Percentiles rank a stretch among this genome's conserved stretches.
Conservation (phyloP, 2,797 vertebrate species). For the Arremon aurantiirostris region DNA sequence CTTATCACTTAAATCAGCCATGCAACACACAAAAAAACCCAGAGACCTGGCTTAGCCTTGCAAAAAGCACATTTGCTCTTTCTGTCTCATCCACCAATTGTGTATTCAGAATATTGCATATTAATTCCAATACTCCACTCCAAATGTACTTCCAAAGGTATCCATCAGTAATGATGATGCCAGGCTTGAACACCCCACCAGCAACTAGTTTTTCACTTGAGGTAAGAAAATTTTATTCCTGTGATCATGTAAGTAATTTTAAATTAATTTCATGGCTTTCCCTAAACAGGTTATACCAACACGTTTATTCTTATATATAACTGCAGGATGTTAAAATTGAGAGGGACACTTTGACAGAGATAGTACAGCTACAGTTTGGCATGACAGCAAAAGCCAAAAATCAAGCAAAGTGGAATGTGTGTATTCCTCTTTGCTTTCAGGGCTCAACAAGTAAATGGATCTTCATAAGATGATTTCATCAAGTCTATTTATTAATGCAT, state of each 20-base stretch:
- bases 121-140: not conserved
- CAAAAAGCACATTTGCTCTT: not conserved
- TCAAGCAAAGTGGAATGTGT: not conserved
- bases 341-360: not conserved
- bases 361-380: not conserved
- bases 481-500: constrained; percentile 96
- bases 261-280: not conserved
- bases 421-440: not conserved
- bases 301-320: not conserved
- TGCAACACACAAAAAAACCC: not conserved
- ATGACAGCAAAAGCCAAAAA: not conserved
- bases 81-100: not conserved
- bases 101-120: not conserved
- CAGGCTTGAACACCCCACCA: not conserved
- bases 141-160: not conserved
- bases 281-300: not conserved
- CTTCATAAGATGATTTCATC: constrained; percentile 76
- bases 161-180: not conserved
- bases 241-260: not conserved
- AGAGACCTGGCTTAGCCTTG: not conserved
- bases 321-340: not conserved
- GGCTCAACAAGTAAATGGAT: constrained; percentile 53
- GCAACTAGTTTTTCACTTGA: not conserved
- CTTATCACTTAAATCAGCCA: not conserved
- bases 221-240: not conserved